Evolutionary conservation across 2,113 vertebrate species (phyloP).

Genomic region (Mystacornis crossleyi): DNA sequence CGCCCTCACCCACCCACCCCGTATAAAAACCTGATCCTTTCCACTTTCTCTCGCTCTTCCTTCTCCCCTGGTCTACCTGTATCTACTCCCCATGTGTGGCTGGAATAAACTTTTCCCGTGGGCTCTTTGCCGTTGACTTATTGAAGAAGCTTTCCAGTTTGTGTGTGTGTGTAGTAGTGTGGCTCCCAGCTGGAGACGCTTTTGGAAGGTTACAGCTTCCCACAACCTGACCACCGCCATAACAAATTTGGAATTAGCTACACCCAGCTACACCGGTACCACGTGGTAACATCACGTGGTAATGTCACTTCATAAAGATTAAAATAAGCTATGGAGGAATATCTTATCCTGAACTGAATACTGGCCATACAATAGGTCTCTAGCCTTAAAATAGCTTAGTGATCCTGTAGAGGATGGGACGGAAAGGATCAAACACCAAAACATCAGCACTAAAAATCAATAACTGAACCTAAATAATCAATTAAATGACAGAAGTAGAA

Average conservation of each 20-base stretch:
- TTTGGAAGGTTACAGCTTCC: no score
- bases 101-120: no score
- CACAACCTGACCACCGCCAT: no score
- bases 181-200: no score
- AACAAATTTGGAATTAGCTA: background rate
- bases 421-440: background rate
- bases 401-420: background rate
- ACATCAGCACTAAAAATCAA: background rate
- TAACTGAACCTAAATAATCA: background rate
- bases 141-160: no score
- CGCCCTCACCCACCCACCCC: no score
- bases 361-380: background rate
- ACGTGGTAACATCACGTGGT: background rate
- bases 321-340: background rate
- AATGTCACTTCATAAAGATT: background rate
- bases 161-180: no score
- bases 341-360: background rate
- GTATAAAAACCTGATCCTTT: no score
- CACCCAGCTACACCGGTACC: rapidly evolving
- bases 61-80: no score
- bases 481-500: background rate
- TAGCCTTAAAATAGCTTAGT: background rate
- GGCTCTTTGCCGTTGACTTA: no score
- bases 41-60: no score
- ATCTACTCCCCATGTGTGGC: no score